Base-by-base conservation (phyloP, 37 sponge, comb jelly and placozoan genomes). In the Spongilla lacustris region DNA sequence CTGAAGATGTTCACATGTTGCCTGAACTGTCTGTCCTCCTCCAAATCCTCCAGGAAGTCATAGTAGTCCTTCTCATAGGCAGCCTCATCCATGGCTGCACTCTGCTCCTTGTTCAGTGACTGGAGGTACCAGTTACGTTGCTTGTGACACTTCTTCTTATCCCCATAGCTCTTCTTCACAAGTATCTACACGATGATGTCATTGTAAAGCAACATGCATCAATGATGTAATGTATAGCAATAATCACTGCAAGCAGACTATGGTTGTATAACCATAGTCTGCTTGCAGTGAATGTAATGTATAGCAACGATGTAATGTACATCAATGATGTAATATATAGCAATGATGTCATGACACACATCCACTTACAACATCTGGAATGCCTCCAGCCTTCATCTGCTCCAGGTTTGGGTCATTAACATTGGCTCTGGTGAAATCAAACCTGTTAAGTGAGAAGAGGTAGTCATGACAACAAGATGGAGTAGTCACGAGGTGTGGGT, bases 131-230 rank as follows among this genome's bases (percentile, higher is more conserved):
- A 98, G 81, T 94, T 96, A 12, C 99, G 87, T 5, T 85, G 71
- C 81, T 88, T 84, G 70, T 83, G 86, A 66, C 99, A 72, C 73
- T 89, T 96, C 67, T 70, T 73, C 83, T 91, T 89, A 78, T 98
- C 96, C 10, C 94, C 97, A 81, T 92, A 98, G 29, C 77, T 80
- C 92, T 98, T 98, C 92, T 97, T 96, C 22, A 98, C 96, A 58
- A 98, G 78, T 14, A 98, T 50, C 91, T 95, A 71, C 34, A 73
- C 68, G 34, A 84, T 67, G 0, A 78, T 50, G 66, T n/a, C 41
- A n/a, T n/a, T n/a, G n/a, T n/a, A 4, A n/a, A 12, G 50, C 26
- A n/a, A 50, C 50, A 78, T n/a, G n/a, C n/a, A n/a, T n/a, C n/a
- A 48, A 23, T 22, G 25, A 48, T 24, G 25, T 46, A 78, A 78